Percentiles rank a stretch among this genome's conserved stretches.
Conservation (phyloP, 2,888 invertebrate genomes). For the Entomobrya multifasciata region DNA sequence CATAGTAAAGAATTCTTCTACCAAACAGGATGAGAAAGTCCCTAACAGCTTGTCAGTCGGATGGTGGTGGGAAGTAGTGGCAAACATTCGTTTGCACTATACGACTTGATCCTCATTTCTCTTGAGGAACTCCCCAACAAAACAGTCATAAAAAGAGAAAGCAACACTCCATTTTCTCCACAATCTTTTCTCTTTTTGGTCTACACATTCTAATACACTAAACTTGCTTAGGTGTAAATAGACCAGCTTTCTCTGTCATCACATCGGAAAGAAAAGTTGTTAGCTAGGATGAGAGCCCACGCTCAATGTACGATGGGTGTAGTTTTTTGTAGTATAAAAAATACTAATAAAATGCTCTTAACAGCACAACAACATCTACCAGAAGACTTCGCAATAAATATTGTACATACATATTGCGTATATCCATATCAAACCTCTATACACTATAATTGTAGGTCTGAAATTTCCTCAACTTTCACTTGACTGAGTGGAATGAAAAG, state of each 20-base stretch:
- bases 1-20: background rate
- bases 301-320: no score
- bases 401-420: background rate
- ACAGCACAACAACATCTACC: background rate
- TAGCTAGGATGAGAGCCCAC: no score
- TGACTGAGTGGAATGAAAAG: conserved; percentile 58
- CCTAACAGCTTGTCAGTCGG: background rate
- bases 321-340: no score
- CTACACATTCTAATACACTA: no score
- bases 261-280: no score
- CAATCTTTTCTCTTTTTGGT: background rate
- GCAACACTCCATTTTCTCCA: background rate
- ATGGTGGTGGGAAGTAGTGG: background rate
- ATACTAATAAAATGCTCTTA: no score
- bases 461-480: conserved; percentile 57
- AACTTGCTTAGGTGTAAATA: no score
- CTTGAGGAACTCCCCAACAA: background rate
- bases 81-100: background rate
- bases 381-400: background rate
- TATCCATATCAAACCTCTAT: background rate
- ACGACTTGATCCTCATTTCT: background rate
- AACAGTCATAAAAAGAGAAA: background rate
- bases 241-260: no score
- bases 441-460: background rate
- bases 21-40: background rate